Conservation (phyloP, 2,888 invertebrate species). For the Drosophila mercatorum region DNA sequence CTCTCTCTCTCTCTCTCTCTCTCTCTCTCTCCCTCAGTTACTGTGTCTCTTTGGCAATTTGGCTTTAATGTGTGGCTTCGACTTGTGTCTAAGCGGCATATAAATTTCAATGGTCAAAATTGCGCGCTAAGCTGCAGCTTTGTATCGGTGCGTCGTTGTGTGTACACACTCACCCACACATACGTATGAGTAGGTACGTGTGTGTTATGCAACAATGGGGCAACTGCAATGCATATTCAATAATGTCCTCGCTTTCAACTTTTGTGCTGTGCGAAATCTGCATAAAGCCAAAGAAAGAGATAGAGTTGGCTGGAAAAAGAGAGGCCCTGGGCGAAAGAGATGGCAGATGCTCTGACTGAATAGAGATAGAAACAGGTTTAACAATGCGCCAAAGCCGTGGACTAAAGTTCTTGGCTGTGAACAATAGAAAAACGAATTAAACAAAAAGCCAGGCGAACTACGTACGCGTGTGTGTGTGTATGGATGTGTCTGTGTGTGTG, state of each 20-base stretch:
- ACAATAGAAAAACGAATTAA: constrained; percentile 79
- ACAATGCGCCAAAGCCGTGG: constrained; percentile 73
- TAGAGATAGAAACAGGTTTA: constrained; percentile 58
- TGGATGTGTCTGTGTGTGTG: constrained; percentile 1
- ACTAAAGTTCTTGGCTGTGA: constrained; percentile 75
- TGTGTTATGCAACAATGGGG: constrained; percentile 59
- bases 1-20: too few relatives aligned
- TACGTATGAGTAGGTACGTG: constrained; percentile 8
- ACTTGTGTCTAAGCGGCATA: constrained; percentile 52
- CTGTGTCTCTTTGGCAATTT: constrained; percentile 29
- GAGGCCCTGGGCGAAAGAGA: background rate
- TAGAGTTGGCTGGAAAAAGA: background rate
- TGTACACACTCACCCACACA: background rate
- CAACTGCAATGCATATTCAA: constrained; percentile 73
- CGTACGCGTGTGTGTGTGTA: constrained; percentile 12
- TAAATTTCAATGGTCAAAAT: constrained; percentile 74
- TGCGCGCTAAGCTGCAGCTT: constrained; percentile 65
- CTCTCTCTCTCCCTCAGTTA: background rate
- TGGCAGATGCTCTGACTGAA: constrained; percentile 3
- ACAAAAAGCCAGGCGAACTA: constrained; percentile 66
- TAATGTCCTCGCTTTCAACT: constrained; percentile 77
- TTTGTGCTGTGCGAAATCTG: constrained; percentile 72
- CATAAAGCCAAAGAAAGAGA: constrained; percentile 18
- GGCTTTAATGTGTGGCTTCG: constrained; percentile 55
- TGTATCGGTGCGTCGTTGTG: constrained; percentile 12